Base-by-base conservation (phyloP, 2,113 vertebrate genomes). In the Sitta europaea region DNA sequence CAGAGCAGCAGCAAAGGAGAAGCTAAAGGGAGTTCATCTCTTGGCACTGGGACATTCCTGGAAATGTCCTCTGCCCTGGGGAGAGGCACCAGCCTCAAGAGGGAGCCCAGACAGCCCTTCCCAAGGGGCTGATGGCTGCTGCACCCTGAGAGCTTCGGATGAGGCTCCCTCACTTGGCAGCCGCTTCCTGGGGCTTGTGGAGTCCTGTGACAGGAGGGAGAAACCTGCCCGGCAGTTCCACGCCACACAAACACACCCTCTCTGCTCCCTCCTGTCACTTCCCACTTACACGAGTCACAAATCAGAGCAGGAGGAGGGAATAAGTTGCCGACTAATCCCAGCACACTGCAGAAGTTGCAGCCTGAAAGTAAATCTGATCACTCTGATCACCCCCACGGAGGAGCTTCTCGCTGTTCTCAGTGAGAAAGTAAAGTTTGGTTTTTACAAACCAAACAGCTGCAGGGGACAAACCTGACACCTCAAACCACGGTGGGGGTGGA, bases 251-350 rank as follows among this genome's bases (percentile, higher is more conserved):
- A 88, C 91, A 94, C 90, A 91, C 81, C 85, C 95, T 42, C 86
- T 19, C 67, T 47, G 74, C 85, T 90, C 58, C 35, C 90, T 66
- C 25, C 0, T 73, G 92, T 48, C 92, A 93, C 94, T 94, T 62
- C 71, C 79, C 95, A 70, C 74, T 90, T 29, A 12, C 82, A 80
- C 6, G 25, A 86, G 38, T 58, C 36, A 71, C 33, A 94, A 83
- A 86, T 77, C 88, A 66, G 55, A 88, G 78, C 38, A 29, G 90
- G 88, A 93, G 88, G 95, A 96, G 82, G 63, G 88, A 88, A n/a
- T 10, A 53, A 63, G 16, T 7, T 36, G 27, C 38, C 3, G 0
- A 24, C 57, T 88, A 67, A 94, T 40, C 61, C 57, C 76, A 42
- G 51, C 29, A n/a, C 7, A 0, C 3, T 12, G 54, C 4, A 51